Evolutionary conservation across 2,888 invertebrate genomes (phyloP).

Genomic region (Ecdyonurus torrentis): DNA sequence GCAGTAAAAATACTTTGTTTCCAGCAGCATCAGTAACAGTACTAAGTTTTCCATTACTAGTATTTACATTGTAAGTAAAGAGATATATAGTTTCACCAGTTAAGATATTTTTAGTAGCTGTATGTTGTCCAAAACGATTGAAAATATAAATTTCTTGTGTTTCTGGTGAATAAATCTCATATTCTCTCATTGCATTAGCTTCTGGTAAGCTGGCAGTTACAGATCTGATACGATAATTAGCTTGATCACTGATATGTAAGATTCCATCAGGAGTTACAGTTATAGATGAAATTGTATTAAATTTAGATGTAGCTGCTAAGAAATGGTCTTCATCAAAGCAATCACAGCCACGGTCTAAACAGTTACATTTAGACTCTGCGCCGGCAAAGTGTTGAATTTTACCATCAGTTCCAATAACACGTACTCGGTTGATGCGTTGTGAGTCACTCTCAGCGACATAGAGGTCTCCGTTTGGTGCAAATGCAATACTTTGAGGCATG

Average conservation of each 20-base stretch:
- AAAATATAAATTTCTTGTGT: slow-evolving; percentile 90
- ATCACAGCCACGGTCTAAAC: slow-evolving; percentile 76
- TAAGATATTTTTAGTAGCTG: slow-evolving; percentile 84
- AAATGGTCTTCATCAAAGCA: slow-evolving; percentile 87
- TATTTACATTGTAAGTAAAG: slow-evolving; percentile 92
- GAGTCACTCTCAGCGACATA: slow-evolving; percentile 94
- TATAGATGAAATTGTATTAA: slow-evolving; percentile 84
- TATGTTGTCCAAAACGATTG: slow-evolving; percentile 88
- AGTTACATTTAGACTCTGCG: slow-evolving; percentile 85
- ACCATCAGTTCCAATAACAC: slow-evolving; percentile 85
- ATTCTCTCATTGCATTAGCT: slow-evolving; percentile 65
- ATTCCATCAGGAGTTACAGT: slow-evolving; percentile 87
- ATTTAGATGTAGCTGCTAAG: slow-evolving; percentile 81
- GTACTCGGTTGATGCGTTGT: slow-evolving; percentile 78
- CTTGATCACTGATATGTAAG: slow-evolving; percentile 91
- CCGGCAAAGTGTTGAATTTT: slow-evolving; percentile 88
- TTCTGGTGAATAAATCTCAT: slow-evolving; percentile 88
- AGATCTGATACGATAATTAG: slow-evolving; percentile 69
- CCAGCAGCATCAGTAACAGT: slow-evolving; percentile 88
- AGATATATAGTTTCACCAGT: slow-evolving; percentile 86
- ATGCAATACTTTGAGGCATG: slow-evolving; percentile 88
- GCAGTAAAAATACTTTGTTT: slow-evolving; percentile 26
- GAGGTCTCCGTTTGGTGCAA: slow-evolving; percentile 79
- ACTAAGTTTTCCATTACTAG: slow-evolving; percentile 86
- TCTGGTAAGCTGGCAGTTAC: slow-evolving; percentile 82